These are phyloP conservation scores for Heliconius himera DNA, from an alignment of 1,140 invertebrate species.

Conservation along the genomic window DNA sequence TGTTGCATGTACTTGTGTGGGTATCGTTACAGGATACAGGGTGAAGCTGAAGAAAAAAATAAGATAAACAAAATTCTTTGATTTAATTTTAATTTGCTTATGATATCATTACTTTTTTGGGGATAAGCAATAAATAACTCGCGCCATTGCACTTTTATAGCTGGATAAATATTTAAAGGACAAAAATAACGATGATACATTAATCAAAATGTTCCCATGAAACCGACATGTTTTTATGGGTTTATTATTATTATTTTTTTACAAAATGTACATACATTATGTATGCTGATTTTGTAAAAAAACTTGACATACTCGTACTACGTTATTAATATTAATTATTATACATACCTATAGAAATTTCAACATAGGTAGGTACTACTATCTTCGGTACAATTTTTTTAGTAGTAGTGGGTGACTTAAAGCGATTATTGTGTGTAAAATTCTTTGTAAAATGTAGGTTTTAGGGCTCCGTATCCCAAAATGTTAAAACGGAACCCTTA, in stretches of 20 bases:
- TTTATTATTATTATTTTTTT: constrained; percentile 10
- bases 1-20: no score
- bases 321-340: background rate
- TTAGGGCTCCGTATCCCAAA: no score
- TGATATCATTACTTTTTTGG: constrained; percentile 29
- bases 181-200: constrained; percentile 33
- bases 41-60: background rate
- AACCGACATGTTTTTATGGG: constrained; percentile 23
- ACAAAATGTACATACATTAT: background rate
- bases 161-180: constrained; percentile 34
- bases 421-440: no score
- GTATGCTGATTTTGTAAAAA: background rate
- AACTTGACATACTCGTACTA: background rate
- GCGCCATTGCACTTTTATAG: constrained; percentile 26
- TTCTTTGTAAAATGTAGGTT: no score
- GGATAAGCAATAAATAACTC: constrained; percentile 23
- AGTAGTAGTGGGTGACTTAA: background rate
- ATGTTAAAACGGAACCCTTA: no score
- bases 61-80: background rate
- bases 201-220: constrained; percentile 32
- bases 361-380: no score
- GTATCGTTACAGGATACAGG: no score
- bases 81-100: constrained; percentile 12
- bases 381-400: no score
- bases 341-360: no score